Evolutionary conservation across 2,888 invertebrate species (phyloP), one percentile per base, ranked within the genome.

Genomic region (Pseudanteris insignis): DNA sequence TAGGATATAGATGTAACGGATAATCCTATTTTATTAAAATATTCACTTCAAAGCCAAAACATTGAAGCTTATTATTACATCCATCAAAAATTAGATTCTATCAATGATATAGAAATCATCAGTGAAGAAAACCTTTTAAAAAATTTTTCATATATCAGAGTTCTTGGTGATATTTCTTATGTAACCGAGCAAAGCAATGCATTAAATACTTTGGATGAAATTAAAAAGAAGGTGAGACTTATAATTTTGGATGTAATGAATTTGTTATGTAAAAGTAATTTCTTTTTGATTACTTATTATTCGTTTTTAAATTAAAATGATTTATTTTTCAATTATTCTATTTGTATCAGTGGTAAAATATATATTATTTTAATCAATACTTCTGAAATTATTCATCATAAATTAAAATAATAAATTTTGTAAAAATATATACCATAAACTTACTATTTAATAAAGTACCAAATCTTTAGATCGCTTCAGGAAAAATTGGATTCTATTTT

Each of bases 1-100:
- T 65, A 85, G 84, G 87, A 89, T 79, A 87, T 91, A 51, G 89
- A 90, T 75, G 88, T 91, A 69, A 91, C 91, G 40, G 91, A 91
- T 72, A 91, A 90, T 81, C 91, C 91, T 2, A 82, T 91, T 51
- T 82, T 90, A 41, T 80, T 91, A 29, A 82, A 83, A 51, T 83
- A 84, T 67, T 82, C 82, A 11, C 78, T 85, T 60, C 83, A 85
- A 9, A 80, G 84, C n/a, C 79, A 81, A 11, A 84, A 85, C 8
- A 79, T 90, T 68, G 84, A 85, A 71, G 85, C 89, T 7, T 87
- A 86, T 65, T 86, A 89, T 74, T 83, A 88, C 63, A 85, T 88
- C 26, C 89, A 90, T 79, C 88, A 89, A 60, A 87, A 88, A 72
- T 81, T 91, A 59, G 88, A 89, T 72, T 83, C 85, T 63, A 85